A percentile compares a stretch with the other conserved stretches of the same genome.
phyloP scores from a whole-genome alignment of 2,888 invertebrate genomes.

The Macropis europaea region DNA sequence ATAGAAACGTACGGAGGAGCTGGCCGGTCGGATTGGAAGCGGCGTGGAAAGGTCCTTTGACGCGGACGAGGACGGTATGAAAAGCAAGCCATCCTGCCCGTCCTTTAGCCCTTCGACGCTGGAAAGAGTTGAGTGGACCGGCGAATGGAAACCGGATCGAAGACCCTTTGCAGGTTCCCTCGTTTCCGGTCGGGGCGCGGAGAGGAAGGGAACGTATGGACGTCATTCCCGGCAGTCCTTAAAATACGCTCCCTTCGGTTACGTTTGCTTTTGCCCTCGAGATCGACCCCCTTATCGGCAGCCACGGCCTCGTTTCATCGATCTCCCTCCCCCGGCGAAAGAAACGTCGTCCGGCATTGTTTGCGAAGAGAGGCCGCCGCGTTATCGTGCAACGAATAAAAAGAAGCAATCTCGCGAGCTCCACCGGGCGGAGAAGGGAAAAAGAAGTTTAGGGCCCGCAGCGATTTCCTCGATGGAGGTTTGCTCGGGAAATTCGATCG shows the following conservation, averaged over 20 bases:
- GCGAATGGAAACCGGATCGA: constrained; percentile 41
- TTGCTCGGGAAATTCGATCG: constrained; percentile 10
- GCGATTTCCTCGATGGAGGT: too few species aligned
- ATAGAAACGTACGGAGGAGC: constrained; percentile 22
- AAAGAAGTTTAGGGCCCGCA: too few species aligned
- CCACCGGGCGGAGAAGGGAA: constrained; percentile 27
- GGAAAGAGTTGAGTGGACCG: not conserved
- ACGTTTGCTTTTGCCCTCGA: constrained; percentile 38
- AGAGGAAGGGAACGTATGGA: not conserved
- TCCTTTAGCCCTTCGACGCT: constrained; percentile 39
- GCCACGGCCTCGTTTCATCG: constrained; percentile 54
- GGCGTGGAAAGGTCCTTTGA: constrained; percentile 29
- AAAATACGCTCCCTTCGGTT: constrained; percentile 45
- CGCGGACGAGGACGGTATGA: constrained; percentile 19
- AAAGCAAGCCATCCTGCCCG: constrained; percentile 7
- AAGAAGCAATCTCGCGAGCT: constrained; percentile 47
- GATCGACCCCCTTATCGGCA: constrained; percentile 53
- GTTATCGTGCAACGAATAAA: constrained; percentile 53
- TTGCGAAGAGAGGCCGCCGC: constrained; percentile 34
- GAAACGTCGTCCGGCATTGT: constrained; percentile 51
- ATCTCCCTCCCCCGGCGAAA: constrained; percentile 44
- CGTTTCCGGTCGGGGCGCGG: constrained; percentile 45
- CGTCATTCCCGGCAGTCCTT: constrained; percentile 26
- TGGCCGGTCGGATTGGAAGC: constrained; percentile 10
- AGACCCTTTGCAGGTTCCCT: constrained; percentile 34